Evolutionary conservation across 2,113 vertebrate genomes (phyloP).

Genomic region (Copsychus sechellarum): DNA sequence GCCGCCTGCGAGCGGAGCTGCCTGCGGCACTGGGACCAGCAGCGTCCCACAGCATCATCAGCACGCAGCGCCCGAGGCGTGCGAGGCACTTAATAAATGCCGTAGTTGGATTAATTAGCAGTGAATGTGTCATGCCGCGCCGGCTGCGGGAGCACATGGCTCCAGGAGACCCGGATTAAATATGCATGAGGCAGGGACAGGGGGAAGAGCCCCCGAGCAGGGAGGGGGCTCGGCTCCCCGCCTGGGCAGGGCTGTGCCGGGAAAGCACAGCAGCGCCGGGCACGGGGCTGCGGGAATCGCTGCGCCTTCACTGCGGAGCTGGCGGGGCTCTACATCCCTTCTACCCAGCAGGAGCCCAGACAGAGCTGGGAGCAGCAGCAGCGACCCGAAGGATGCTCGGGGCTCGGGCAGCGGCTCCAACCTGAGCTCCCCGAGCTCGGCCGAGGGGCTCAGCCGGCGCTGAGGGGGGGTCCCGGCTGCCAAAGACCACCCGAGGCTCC

Average conservation of each 20-base stretch:
- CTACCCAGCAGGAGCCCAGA: neutral
- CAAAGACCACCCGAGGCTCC: neutral
- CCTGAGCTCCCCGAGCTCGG: neutral
- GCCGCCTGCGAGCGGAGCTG: neutral
- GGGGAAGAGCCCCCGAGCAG: neutral
- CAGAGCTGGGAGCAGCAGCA: neutral
- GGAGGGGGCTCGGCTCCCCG: too few relatives aligned
- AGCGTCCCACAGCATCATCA: neutral
- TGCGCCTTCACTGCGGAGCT: fast-evolving
- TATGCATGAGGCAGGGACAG: fast-evolving
- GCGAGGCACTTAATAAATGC: neutral
- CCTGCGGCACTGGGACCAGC: neutral
- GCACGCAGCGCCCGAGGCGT: neutral
- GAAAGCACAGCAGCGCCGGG: fast-evolving
- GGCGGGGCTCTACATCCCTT: neutral
- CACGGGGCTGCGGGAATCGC: neutral
- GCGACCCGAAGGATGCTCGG: neutral
- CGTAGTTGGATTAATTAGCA: neutral
- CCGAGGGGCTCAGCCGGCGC: neutral
- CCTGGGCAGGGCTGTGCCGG: fast-evolving
- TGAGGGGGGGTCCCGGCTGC: neutral
- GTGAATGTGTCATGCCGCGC: fast-evolving
- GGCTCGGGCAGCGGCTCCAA: neutral
- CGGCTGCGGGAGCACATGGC: neutral
- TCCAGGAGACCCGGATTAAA: neutral